Base-by-base conservation (phyloP, 2,888 invertebrate genomes). In the Autographa pulchrina region DNA sequence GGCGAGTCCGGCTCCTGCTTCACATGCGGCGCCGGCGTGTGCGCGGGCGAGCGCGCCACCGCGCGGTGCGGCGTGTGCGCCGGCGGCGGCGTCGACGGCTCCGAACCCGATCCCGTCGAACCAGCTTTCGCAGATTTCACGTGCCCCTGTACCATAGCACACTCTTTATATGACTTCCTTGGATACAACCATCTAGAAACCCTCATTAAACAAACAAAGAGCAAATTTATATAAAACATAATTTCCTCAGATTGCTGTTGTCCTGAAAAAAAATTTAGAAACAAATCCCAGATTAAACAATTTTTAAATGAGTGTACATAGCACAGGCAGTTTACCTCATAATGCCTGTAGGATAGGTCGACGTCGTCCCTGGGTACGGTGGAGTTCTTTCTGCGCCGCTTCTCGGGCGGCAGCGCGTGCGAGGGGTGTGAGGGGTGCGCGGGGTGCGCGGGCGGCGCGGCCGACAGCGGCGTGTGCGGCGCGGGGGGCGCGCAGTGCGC, bases 51-150 rank as follows among this genome's bases (percentile, higher is more conserved):
- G 82, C 91, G 92, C 41, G 87, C 83, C 64, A 89, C 81, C 70
- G 84, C 83, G 74, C 94, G 92, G 73, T 82, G 88, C 82, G 90
- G 85, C 80, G 92, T 83, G 90, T 95, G 96, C 88, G 96, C 95
- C 61, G 95, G 95, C 87, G 95, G 96, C 83, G 95, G 96, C 81
- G 94, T 95, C 78, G 94, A 94, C 85, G 93, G 94, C 92, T 94
- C 95, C 83, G 94, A 94, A 77, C 97, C 94, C 3, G 94, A 94
- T 20, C 94, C 95, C 84, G 93, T 93, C 63, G 94, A 94, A 2
- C 94, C 93, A 62, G 90, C 86, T 86, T 95, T 94, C 70, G 85
- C 91, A 0, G 77, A 73, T 80, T 96, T 95, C 77, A 92, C 86
- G 85, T 92, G 92, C 18, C 91, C 88, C 94, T 94, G 88, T 43